phyloP scores from a whole-genome alignment of 2,888 invertebrate genomes.

The Metallyticus violacea region DNA sequence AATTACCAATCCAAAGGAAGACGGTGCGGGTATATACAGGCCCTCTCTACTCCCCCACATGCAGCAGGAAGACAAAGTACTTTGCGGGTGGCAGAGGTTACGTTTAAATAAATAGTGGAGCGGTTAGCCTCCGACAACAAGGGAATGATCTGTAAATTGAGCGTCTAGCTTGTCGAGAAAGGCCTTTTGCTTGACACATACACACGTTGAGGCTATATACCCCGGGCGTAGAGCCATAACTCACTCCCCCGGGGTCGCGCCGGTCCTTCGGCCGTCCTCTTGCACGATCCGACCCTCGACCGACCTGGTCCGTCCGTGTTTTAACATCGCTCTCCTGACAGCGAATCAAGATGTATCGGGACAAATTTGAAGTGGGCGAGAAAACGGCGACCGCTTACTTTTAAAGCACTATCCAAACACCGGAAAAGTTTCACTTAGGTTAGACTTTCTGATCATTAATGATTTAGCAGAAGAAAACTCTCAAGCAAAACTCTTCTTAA shows the following conservation, averaged over 20 bases:
- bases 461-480: no score
- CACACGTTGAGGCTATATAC: background rate
- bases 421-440: no score
- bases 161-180: background rate
- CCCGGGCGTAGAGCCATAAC: background rate
- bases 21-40: no score
- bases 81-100: conserved; percentile 23
- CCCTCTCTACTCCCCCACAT: background rate
- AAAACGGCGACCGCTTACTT: no score
- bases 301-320: background rate
- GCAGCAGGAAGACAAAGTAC: conserved; percentile 21
- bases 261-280: background rate
- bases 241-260: background rate
- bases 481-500: no score
- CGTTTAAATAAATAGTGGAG: conserved; percentile 18
- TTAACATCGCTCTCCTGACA: conserved; percentile 20
- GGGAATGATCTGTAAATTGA: conserved; percentile 19
- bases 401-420: no score
- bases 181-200: background rate
- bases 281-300: background rate
- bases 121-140: conserved; percentile 16
- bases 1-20: background rate
- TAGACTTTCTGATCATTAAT: no score
- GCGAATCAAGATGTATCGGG: conserved; percentile 28
- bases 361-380: background rate